Evolutionary conservation across 2,113 vertebrate species (phyloP).

Genomic region (Pogonocichla stellata): DNA sequence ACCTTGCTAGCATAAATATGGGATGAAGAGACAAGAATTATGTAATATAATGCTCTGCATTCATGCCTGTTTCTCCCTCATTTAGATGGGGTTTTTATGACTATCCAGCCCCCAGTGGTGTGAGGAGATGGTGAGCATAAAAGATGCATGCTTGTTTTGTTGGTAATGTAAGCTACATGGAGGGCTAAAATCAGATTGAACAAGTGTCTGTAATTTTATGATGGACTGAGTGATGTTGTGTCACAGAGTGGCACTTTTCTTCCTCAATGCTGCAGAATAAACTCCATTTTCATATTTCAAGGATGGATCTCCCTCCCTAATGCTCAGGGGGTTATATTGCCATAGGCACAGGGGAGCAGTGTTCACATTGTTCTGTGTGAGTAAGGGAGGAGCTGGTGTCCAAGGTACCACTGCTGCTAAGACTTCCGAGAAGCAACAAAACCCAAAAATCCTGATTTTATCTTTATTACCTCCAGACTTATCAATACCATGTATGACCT

Average conservation of each 20-base stretch:
- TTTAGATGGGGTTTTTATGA: neutral
- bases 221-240: neutral
- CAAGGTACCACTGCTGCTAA: neutral
- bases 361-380: neutral
- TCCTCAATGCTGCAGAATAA: neutral
- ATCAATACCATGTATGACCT: neutral
- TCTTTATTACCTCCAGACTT: constrained; percentile 21
- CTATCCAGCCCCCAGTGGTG: neutral
- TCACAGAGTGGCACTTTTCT: neutral
- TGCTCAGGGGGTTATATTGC: neutral
- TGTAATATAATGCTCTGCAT: neutral
- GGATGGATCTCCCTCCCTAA: neutral
- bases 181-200: neutral
- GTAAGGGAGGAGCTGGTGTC: neutral
- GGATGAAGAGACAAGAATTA: neutral
- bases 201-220: neutral
- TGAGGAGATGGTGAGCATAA: neutral
- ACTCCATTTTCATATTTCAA: neutral
- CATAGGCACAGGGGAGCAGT: neutral
- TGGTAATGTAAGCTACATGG: neutral
- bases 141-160: neutral
- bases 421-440: neutral
- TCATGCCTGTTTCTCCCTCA: neutral
- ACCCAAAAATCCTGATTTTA: constrained; percentile 13
- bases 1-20: neutral